A percentile compares a stretch with the other conserved stretches of the same genome.
These are phyloP conservation scores for Oligia strigilis DNA, from an alignment of 2,888 invertebrate species.

Conservation along the genomic window DNA sequence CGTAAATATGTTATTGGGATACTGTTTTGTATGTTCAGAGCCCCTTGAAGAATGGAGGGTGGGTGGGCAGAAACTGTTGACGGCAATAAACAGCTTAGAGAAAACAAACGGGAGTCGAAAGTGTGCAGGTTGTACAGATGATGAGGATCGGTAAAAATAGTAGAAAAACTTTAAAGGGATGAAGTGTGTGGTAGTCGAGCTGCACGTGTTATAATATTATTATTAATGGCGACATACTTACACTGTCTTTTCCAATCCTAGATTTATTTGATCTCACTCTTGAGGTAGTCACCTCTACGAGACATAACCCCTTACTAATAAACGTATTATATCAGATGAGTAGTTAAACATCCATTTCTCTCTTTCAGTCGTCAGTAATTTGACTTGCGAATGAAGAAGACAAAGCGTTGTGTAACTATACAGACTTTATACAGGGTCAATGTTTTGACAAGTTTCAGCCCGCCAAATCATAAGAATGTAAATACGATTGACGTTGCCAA, in stretches of 20 bases:
- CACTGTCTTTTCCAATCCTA: not conserved
- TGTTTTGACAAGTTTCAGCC: too few relatives aligned
- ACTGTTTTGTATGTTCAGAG: conserved; percentile 35
- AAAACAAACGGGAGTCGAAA: conserved; percentile 56
- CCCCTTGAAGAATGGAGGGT: conserved; percentile 36
- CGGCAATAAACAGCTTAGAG: conserved; percentile 39
- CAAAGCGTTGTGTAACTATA: too few relatives aligned
- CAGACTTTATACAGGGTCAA: too few relatives aligned
- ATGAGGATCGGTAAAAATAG: not conserved
- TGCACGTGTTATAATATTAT: not conserved
- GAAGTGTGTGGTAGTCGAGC: too few relatives aligned
- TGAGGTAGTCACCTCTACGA: not conserved
- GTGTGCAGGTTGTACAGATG: conserved; percentile 2
- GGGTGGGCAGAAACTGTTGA: conserved; percentile 46
- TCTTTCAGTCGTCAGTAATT: too few relatives aligned
- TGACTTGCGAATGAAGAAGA: too few relatives aligned
- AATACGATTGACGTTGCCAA: too few relatives aligned
- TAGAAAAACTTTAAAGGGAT: not conserved
- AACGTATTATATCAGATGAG: too few relatives aligned
- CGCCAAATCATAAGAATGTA: too few relatives aligned
- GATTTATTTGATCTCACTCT: not conserved
- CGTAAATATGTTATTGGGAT: conserved; percentile 43
- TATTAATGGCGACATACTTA: not conserved
- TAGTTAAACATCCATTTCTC: too few relatives aligned
- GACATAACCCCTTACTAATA: not conserved